Percentiles rank a stretch among this genome's conserved stretches.
Evolutionary conservation across 2,113 vertebrate genomes (phyloP).

Genomic region (Opisthocomus hoazin): DNA sequence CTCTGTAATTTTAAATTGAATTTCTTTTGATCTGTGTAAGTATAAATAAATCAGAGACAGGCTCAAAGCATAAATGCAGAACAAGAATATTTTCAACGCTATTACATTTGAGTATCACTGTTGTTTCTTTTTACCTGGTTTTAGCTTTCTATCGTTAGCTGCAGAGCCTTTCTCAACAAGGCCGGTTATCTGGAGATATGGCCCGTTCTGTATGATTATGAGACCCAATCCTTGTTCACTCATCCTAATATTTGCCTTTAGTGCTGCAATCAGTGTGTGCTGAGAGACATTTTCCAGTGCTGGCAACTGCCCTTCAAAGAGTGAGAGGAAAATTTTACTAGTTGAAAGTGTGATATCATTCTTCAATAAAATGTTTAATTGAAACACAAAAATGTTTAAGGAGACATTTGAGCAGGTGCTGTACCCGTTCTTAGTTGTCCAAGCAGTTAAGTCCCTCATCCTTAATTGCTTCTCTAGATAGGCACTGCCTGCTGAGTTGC

Average conservation of each 20-base stretch:
- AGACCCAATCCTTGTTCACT: slow-evolving; percentile 44
- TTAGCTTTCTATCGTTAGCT: slow-evolving; percentile 38
- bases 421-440: background rate
- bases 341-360: background rate
- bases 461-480: background rate
- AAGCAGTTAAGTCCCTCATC: background rate
- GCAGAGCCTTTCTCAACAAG: slow-evolving; percentile 51
- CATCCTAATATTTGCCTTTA: slow-evolving; percentile 40
- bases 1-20: background rate
- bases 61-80: slow-evolving; percentile 1
- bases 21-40: slow-evolving; percentile 24
- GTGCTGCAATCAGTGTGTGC: slow-evolving; percentile 1
- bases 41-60: slow-evolving; percentile 20
- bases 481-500: background rate
- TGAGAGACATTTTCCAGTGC: background rate
- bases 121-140: slow-evolving; percentile 51
- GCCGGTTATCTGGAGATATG: slow-evolving; percentile 52
- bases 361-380: background rate
- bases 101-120: background rate
- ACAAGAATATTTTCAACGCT: background rate
- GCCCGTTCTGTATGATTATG: slow-evolving; percentile 42
- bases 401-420: background rate
- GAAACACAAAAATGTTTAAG: background rate
- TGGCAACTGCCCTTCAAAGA: background rate
- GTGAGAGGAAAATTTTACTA: background rate